Evolutionary conservation across 2,113 vertebrate species (phyloP), one percentile per base, ranked within the genome.

Genomic region (Phaethon lepturus): DNA sequence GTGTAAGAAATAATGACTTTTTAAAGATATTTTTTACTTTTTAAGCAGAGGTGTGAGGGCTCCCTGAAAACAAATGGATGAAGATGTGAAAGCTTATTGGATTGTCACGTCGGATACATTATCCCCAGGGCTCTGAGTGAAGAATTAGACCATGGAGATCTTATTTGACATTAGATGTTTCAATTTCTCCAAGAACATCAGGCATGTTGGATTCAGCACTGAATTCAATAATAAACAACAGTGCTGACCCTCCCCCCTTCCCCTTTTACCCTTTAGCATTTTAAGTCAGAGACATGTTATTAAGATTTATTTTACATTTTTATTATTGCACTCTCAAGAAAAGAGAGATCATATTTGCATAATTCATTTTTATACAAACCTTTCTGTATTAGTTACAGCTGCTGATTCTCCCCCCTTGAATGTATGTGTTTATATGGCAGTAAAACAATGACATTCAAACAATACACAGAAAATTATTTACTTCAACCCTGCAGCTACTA

Each of bases 111-210:
- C 13, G 16, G 94, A 90, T 73, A 84, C 94, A 94, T 96, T 97
- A 97, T 96, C 95, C 98, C 93, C 75, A 92, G 93, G 90, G 97
- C 69, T 91, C 94, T 28, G 94, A 94, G 93, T 97, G 94, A 96
- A 97, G 94, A 98, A 97, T 97, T 96, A 82, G 89, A 98, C 92
- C 92, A 90, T 88, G 40, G 86, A 98, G 72, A 96, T 97, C 94
- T 96, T 93, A 97, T 97, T 96, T 97, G 97, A 97, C 97, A 96
- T 94, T 79, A 96, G 96, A 98, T 97, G 97, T 97, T 98, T 98
- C 97, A 96, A 96, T 98, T 98, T 97, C 90, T 96, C 95, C 90
- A 84, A 80, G 84, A 96, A 87, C 79, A 95, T 95, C 86, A 95
- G 10, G 31, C 88, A 40, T 69, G 92, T 88, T 95, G 94, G 90